phyloP scores from a whole-genome alignment of 1,140 invertebrate genomes.

The Plutomurus gul region DNA sequence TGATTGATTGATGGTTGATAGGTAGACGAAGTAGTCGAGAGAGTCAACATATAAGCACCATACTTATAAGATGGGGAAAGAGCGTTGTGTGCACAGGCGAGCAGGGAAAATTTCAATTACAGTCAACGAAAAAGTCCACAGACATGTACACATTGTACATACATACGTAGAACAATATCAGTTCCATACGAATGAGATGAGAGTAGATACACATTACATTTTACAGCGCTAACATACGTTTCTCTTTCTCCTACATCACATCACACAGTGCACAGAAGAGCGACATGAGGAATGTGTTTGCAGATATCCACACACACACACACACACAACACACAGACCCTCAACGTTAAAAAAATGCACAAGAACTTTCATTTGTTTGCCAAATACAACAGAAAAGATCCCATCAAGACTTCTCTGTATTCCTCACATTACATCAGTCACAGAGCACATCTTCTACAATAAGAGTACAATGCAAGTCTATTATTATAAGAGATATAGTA shows the following conservation, averaged over 20 bases:
- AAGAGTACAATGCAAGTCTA: too few relatives aligned
- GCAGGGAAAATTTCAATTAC: slow-evolving; percentile 48
- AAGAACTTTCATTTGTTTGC: slow-evolving; percentile 51
- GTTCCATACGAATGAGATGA: slow-evolving; percentile 52
- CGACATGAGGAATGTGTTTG: slow-evolving; percentile 30
- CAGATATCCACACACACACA: too few relatives aligned
- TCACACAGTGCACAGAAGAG: too few relatives aligned
- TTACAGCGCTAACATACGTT: too few relatives aligned
- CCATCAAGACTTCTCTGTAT: neutral
- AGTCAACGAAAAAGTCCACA: slow-evolving; percentile 13
- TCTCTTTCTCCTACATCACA: neutral
- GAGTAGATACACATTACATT: slow-evolving; percentile 11
- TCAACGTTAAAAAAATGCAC: slow-evolving; percentile 24
- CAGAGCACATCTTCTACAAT: too few relatives aligned
- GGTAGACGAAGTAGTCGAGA: neutral
- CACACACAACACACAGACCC: neutral
- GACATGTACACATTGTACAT: neutral
- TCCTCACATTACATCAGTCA: neutral
- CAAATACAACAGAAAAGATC: slow-evolving; percentile 48
- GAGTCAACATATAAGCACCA: neutral
- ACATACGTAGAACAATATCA: slow-evolving; percentile 38
- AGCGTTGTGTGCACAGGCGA: neutral
- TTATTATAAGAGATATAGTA: too few relatives aligned
- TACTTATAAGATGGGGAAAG: neutral
- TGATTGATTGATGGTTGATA: slow-evolving; percentile 48